Evolutionary conservation across 2,888 invertebrate genomes (phyloP).

Genomic region (Steromphala cineraria): DNA sequence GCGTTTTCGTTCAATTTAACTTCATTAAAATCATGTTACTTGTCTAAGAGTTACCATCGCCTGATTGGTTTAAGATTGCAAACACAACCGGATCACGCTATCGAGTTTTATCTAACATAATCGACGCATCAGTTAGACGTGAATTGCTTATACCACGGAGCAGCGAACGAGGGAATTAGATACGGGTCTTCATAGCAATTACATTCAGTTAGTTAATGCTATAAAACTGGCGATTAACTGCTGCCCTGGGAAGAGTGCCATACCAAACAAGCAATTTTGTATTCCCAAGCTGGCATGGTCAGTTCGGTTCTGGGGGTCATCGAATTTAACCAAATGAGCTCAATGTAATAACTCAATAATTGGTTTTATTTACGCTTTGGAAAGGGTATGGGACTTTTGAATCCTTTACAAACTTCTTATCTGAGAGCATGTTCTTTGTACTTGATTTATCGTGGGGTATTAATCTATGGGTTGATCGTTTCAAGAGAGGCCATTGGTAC

Average conservation of each 20-base stretch:
- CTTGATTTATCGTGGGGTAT: too few relatives aligned
- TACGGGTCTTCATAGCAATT: not conserved
- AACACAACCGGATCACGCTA: not conserved
- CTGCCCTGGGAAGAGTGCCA: not conserved
- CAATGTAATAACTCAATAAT: too few relatives aligned
- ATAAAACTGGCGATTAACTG: not conserved
- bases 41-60: not conserved
- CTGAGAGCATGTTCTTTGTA: too few relatives aligned
- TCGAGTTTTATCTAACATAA: not conserved
- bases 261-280: too few relatives aligned
- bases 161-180: not conserved
- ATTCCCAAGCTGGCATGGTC: too few relatives aligned
- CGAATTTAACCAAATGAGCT: too few relatives aligned
- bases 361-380: too few relatives aligned
- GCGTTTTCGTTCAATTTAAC: not conserved
- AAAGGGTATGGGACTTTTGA: too few relatives aligned
- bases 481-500: too few relatives aligned
- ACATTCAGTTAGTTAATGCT: not conserved
- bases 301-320: too few relatives aligned
- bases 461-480: too few relatives aligned
- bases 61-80: not conserved
- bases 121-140: not conserved
- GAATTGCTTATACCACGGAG: not conserved
- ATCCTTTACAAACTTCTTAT: too few relatives aligned
- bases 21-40: not conserved